Conservation (phyloP, 2,113 vertebrate genomes). For the Empidonax traillii region DNA sequence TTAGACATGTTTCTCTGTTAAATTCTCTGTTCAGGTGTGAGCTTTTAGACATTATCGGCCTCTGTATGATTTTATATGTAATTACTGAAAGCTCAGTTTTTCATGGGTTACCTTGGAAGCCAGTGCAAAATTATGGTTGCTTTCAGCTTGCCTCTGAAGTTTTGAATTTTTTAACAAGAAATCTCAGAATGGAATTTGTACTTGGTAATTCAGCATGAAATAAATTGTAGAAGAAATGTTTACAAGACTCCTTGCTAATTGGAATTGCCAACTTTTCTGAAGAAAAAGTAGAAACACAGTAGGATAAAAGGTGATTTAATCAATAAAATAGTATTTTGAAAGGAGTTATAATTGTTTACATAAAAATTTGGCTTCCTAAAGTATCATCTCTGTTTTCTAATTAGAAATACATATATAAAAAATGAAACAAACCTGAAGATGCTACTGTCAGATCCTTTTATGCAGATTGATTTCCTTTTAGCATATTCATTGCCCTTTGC, state of each 20-base stretch:
- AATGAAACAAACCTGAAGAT: neutral
- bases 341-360: neutral
- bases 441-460: neutral
- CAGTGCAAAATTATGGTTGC: neutral
- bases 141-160: neutral
- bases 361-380: neutral
- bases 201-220: neutral
- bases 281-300: neutral
- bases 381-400: neutral
- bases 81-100: neutral
- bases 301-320: neutral
- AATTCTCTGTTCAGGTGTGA: neutral
- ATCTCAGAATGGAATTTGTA: neutral
- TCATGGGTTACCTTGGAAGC: neutral
- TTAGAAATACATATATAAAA: neutral
- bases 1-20: neutral
- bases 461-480: constrained; percentile 59
- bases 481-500: constrained; percentile 66
- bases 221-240: neutral
- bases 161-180: neutral
- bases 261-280: neutral
- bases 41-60: neutral
- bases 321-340: neutral
- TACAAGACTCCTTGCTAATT: neutral
- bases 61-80: neutral